Base-by-base conservation (phyloP, 1,140 invertebrate species). In the Thalassaphorura encarpata region DNA sequence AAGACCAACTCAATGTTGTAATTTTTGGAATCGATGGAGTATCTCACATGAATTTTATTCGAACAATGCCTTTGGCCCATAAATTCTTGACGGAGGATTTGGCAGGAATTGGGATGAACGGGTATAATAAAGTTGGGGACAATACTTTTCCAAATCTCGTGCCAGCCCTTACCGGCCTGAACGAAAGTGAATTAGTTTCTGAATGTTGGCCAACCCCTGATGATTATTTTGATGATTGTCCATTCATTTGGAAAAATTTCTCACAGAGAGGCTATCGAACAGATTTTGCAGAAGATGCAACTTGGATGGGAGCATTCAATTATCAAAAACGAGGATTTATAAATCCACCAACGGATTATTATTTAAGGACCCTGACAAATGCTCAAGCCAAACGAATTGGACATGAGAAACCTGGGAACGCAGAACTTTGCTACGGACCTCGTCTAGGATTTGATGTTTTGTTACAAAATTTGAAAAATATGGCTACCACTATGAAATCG, bases 11-110 rank as follows among this genome's bases (percentile, higher is more conserved):
- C 6, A 84, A 80, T 60, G 76, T 94, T 0, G 74, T 93, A 28
- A 73, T 93, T 13, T 69, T 93, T 21, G 90, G 90, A 0, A 76
- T 94, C 16, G 89, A 93, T 68, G 83, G 86, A 0, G 78, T 92
- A 1, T 94, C 89, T 0, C 76, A 87, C 42, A 73, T 90, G 42
- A 91, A 92, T 71, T 83, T 90, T 53, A 78, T 84, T 39, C 77
- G 89, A 21, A 84, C 86, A 56, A 85, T 92, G 83, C 83, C 83
- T 0, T 77, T 77, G 63, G 87, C 86, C 0, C 70, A 78, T 0
- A 62, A 72, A 1, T 80, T 77, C 61, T 72, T 89, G 0, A 58
- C 60, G 15, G 73, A 76, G 52, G 69, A 77, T 6, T 70, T 84
- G 4, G 73, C 72, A 1, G 79, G 80, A 8, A 75, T 84, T 6